Base-by-base conservation (phyloP, 2,113 vertebrate genomes). In the Connochaetes taurinus region DNA sequence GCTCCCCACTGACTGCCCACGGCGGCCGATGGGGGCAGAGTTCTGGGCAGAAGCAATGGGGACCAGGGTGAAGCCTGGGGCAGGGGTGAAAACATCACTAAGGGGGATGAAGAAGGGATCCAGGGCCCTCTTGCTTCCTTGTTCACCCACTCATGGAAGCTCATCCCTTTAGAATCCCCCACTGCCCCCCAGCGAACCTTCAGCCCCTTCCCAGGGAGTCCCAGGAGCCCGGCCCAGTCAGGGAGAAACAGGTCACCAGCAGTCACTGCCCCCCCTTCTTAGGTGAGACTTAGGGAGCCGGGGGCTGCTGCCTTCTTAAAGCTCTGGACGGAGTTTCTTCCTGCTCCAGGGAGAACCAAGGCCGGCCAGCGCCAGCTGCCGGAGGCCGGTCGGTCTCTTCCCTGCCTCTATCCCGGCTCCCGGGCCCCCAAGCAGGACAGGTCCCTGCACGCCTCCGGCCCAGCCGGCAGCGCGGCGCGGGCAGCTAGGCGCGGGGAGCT, bases 401-500 rank as follows among this genome's bases (percentile, higher is more conserved):
- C 64, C 95, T 80, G 14, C 67, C 89, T 31, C 58, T 67, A 9
- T 47, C 60, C 40, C 81, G 47, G 53, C 67, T 95, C 85, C 96
- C 57, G 76, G 95, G 95, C 90, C 90, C 5, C 12, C 15, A 16
- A 64, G 93, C 94, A 94, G 97, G 88, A 97, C 98, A 98, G 97
- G 98, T 98, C 97, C 87, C 97, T 98, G 97, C 98, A 98, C 97
- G 98, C 97, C 98, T 97, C 89, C 96, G 92, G 78, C 95, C 87
- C 88, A 82, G 97, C 91, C 96, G 90, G 94, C 94, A 88, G 94
- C 74, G 78, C 90, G 5, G 95, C 45, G 33, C 81, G 81, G 50
- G 83, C 96, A 76, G 96, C 86, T 13, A 5, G 2, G 92, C 96
- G 16, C 71, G 14, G 82, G 93, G 89, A 94, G 47, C 92, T 97